Percentiles rank a stretch among this genome's conserved stretches.
These are phyloP conservation scores for Megaceryle alcyon DNA, from an alignment of 2,797 vertebrate species.

Conservation along the genomic window DNA sequence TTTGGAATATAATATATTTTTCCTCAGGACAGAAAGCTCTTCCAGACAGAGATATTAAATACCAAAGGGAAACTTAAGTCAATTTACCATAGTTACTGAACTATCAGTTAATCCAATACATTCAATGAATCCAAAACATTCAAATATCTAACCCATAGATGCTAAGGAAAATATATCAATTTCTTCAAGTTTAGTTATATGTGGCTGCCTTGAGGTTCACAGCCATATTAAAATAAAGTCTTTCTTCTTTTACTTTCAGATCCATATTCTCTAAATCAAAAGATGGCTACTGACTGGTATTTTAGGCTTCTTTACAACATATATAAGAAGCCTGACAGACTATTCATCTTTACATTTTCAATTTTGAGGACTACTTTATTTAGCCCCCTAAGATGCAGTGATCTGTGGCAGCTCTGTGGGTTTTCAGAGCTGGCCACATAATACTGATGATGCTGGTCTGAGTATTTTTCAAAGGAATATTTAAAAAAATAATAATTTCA, in stretches of 20 bases:
- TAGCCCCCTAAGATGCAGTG: not conserved
- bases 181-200: not conserved
- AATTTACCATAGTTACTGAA: not conserved
- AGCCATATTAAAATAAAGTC: not conserved
- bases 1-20: not conserved
- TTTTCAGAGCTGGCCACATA: not conserved
- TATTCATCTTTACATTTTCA: not conserved
- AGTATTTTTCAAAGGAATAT: not conserved
- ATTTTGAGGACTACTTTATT: conserved; percentile 5
- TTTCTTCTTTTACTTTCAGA: not conserved
- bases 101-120: not conserved
- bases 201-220: not conserved
- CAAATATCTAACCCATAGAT: not conserved
- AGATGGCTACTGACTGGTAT: not conserved
- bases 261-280: not conserved
- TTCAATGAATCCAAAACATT: conserved; percentile 12
- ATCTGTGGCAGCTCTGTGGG: not conserved
- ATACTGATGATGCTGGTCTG: not conserved
- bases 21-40: not conserved
- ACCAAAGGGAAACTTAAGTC: not conserved
- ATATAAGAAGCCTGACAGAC: not conserved
- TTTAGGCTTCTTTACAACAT: not conserved
- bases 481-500: not conserved
- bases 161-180: not conserved
- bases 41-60: not conserved